phyloP scores from a whole-genome alignment of 2,113 vertebrate genomes.

The Silurus meridionalis region DNA sequence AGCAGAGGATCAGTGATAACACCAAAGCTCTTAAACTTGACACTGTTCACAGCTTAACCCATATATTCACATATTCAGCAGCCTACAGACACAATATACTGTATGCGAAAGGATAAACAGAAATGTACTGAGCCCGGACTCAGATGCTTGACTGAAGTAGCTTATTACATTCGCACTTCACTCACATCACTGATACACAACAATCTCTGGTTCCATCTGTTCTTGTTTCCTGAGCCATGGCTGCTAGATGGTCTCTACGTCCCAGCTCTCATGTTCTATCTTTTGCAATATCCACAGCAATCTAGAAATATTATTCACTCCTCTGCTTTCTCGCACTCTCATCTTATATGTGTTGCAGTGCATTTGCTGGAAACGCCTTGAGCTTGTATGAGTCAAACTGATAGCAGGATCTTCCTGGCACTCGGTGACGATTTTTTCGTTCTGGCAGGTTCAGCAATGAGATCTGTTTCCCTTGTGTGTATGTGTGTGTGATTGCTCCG shows the following conservation, averaged over 20 bases:
- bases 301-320: slow-evolving; percentile 17
- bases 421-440: neutral
- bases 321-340: slow-evolving; percentile 3
- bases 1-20: neutral
- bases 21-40: neutral
- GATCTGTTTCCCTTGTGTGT: neutral
- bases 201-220: slow-evolving; percentile 7
- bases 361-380: slow-evolving; percentile 15
- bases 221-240: slow-evolving; percentile 23
- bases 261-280: slow-evolving; percentile 15
- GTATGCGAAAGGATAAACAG: slow-evolving; percentile 12
- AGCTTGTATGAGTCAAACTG: slow-evolving; percentile 14
- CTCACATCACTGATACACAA: slow-evolving; percentile 13
- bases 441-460: slow-evolving; percentile 26
- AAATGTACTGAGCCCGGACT: neutral
- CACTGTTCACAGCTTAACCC: neutral
- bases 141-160: slow-evolving; percentile 5
- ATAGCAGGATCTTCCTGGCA: slow-evolving; percentile 26
- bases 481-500: neutral
- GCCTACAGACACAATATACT: neutral
- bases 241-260: slow-evolving; percentile 16
- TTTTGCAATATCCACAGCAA: slow-evolving; percentile 21
- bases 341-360: neutral
- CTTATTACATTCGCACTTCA: slow-evolving; percentile 16
- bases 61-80: neutral